These are phyloP conservation scores for Mirza zaza DNA, from an alignment of 2,113 vertebrate species.

Conservation along the genomic window DNA sequence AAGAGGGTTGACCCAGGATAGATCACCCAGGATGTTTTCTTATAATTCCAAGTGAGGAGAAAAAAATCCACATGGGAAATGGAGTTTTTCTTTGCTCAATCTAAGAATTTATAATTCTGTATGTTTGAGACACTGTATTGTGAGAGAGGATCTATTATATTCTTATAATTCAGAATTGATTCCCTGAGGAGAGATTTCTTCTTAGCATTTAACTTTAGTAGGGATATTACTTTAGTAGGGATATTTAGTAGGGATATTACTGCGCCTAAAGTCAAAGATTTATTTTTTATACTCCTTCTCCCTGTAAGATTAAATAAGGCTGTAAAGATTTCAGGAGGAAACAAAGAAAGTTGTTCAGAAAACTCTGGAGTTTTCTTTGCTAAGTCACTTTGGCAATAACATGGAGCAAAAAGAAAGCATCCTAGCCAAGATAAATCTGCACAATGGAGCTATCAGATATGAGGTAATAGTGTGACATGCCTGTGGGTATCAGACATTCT, in stretches of 20 bases:
- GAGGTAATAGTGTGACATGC: constrained; percentile 78
- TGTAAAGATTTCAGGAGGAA: constrained; percentile 78
- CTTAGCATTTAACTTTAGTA: not conserved
- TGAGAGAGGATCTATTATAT: not conserved
- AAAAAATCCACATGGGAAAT: not conserved
- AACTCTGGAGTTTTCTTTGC: constrained; percentile 80
- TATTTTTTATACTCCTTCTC: not conserved
- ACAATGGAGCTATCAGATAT: constrained; percentile 80
- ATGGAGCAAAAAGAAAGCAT: constrained; percentile 69
- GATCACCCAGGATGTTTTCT: not conserved
- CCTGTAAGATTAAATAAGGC: constrained; percentile 15
- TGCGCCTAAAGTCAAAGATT: constrained; percentile 9
- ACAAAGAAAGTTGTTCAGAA: constrained; percentile 82
- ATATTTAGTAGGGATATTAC: not conserved
- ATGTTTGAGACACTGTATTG: not conserved
- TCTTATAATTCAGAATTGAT: not conserved
- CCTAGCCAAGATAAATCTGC: constrained; percentile 82
- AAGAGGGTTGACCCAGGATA: not conserved
- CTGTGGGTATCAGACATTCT: constrained; percentile 79
- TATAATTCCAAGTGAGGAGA: not conserved
- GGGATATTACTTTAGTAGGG: constrained; percentile 4
- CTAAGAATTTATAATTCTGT: not conserved
- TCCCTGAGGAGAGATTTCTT: not conserved
- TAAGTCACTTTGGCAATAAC: constrained; percentile 81
- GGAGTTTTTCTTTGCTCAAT: not conserved